These are phyloP conservation scores for Procambarus clarkii DNA, from an alignment of 1,140 invertebrate species.

Conservation along the genomic window DNA sequence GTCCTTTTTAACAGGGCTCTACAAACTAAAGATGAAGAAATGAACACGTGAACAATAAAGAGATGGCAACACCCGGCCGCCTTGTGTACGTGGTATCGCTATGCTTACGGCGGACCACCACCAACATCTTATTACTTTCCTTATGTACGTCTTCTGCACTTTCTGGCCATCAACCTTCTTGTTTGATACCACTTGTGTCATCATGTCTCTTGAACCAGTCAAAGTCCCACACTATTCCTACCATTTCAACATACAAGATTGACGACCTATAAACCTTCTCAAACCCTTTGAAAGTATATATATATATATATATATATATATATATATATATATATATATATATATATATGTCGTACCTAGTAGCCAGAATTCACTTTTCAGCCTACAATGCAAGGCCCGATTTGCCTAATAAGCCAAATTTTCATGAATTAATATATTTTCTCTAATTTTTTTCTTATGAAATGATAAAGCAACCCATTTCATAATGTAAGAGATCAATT, in stretches of 20 bases:
- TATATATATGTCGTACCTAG: too few species aligned
- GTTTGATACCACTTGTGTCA: too few species aligned
- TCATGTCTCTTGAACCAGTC: too few species aligned
- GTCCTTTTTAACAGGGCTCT: not conserved
- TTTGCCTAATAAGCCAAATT: too few species aligned
- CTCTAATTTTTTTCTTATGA: too few species aligned
- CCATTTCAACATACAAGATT: too few species aligned
- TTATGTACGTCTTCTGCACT: not conserved
- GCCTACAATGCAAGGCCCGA: too few species aligned
- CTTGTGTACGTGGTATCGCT: not conserved
- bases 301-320: constrained; percentile 15
- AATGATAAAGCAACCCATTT: too few species aligned
- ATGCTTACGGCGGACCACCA: not conserved
- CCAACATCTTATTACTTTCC: not conserved
- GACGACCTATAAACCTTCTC: not conserved
- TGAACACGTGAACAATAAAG: not conserved
- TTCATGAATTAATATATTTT: too few species aligned
- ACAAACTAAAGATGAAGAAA: not conserved
- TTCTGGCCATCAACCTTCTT: not conserved
- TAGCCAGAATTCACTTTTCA: too few species aligned
- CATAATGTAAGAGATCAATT: too few species aligned
- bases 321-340: constrained; percentile 33
- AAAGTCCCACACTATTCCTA: too few species aligned
- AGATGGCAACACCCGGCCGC: constrained; percentile 12
- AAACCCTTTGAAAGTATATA: not conserved